Percentiles rank a stretch among this genome's conserved stretches.
These are phyloP conservation scores for Eutolmus rufibarbis DNA, from an alignment of 2,888 invertebrate genomes.

Conservation along the genomic window DNA sequence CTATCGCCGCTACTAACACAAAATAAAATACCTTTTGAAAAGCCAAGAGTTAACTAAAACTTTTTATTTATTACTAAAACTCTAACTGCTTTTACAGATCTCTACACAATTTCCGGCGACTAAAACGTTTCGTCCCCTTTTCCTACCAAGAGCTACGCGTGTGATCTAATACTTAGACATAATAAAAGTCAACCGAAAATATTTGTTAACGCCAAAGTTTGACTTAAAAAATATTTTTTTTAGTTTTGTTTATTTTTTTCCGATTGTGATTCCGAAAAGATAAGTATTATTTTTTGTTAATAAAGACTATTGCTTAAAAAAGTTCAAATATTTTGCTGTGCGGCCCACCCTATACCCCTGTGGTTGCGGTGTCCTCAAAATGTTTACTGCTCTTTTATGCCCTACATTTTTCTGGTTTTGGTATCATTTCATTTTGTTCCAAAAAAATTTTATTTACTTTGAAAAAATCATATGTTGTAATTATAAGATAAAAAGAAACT, in stretches of 20 bases:
- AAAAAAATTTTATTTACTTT: background rate
- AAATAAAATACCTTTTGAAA: background rate
- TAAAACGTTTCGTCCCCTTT: constrained; percentile 19
- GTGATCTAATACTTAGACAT: background rate
- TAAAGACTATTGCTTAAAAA: constrained; percentile 8
- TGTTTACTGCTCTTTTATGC: background rate
- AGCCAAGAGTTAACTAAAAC: background rate
- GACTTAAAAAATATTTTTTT: background rate
- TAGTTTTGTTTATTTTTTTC: background rate
- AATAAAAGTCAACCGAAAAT: background rate
- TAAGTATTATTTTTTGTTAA: constrained; percentile 17
- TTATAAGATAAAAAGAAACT: background rate
- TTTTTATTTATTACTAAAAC: background rate
- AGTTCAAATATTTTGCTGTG: constrained; percentile 31
- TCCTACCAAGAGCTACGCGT: constrained; percentile 26
- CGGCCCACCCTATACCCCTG: background rate
- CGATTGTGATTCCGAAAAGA: background rate
- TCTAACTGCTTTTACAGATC: constrained; percentile 25
- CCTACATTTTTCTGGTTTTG: background rate
- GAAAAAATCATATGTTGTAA: background rate
- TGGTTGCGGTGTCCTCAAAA: background rate
- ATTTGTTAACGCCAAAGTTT: background rate
- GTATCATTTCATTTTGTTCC: background rate
- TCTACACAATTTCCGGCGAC: constrained; percentile 19
- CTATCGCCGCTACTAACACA: background rate